Conservation (phyloP, 2,888 invertebrate species). For the Hydriomena furcata region DNA sequence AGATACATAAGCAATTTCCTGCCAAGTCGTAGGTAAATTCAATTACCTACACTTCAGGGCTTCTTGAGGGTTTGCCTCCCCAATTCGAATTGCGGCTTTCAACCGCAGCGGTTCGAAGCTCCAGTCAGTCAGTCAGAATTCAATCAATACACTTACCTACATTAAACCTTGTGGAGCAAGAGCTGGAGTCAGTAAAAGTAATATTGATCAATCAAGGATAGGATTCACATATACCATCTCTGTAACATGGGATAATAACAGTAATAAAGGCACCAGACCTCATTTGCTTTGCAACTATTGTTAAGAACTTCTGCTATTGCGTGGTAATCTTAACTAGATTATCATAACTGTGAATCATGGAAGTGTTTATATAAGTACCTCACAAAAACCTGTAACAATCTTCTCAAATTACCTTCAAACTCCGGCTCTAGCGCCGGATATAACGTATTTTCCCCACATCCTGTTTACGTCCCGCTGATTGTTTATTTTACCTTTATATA, state of each 20-base stretch:
- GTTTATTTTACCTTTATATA: constrained; percentile 35
- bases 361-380: too few species aligned
- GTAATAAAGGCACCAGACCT: too few species aligned
- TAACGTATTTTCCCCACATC: constrained; percentile 35
- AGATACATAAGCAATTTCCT: constrained; percentile 35
- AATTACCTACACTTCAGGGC: constrained; percentile 47
- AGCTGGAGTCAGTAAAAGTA: too few species aligned
- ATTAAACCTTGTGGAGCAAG: constrained; percentile 20
- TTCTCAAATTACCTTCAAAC: constrained; percentile 11
- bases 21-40: constrained; percentile 56
- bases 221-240: too few species aligned
- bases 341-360: too few species aligned
- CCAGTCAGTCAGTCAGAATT: constrained; percentile 31
- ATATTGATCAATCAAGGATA: too few species aligned
- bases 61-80: constrained; percentile 48
- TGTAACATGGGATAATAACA: too few species aligned
- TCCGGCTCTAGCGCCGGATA: constrained; percentile 29
- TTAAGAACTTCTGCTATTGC: too few species aligned
- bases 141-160: constrained; percentile 33
- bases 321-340: too few species aligned
- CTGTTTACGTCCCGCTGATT: constrained; percentile 33
- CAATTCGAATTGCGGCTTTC: constrained; percentile 33
- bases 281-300: too few species aligned
- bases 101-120: constrained; percentile 34
- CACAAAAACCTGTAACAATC: constrained; percentile 2